phyloP scores from a whole-genome alignment of 2,888 invertebrate genomes.

The Rotaria macrura region DNA sequence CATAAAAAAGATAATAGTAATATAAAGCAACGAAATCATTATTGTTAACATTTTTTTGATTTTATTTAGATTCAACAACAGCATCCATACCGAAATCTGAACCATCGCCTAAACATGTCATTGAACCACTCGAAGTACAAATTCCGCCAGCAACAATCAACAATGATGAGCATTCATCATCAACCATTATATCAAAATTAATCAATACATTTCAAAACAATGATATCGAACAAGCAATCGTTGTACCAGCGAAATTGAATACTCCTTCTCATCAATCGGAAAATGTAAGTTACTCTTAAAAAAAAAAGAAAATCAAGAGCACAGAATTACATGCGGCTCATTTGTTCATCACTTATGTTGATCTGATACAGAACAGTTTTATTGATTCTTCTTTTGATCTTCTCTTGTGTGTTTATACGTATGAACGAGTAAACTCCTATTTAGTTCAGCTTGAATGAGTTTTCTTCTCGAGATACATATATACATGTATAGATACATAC shows the following conservation, averaged over 20 bases:
- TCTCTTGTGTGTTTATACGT: background rate
- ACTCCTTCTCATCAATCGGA: background rate
- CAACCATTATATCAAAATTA: background rate
- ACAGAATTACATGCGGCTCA: background rate
- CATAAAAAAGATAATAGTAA: constrained; percentile 4
- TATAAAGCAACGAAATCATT: too few relatives aligned
- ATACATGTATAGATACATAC: background rate
- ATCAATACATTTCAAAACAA: background rate
- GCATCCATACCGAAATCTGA: background rate
- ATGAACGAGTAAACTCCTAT: background rate
- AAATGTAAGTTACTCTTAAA: background rate
- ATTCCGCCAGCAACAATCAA: background rate
- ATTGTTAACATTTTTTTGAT: background rate
- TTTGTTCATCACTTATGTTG: background rate
- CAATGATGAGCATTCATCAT: background rate
- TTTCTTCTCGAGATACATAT: background rate
- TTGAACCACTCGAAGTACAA: constrained; percentile 16
- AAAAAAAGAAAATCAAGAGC: background rate
- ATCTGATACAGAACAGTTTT: background rate
- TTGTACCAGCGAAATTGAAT: background rate
- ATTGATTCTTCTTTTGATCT: constrained; percentile 1
- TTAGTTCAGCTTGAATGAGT: constrained; percentile 1
- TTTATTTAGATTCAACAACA: background rate
- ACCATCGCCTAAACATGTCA: background rate
- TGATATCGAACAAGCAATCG: background rate